phyloP scores from a whole-genome alignment of 1,140 invertebrate genomes.

The Lepidotrigona ventralis region DNA sequence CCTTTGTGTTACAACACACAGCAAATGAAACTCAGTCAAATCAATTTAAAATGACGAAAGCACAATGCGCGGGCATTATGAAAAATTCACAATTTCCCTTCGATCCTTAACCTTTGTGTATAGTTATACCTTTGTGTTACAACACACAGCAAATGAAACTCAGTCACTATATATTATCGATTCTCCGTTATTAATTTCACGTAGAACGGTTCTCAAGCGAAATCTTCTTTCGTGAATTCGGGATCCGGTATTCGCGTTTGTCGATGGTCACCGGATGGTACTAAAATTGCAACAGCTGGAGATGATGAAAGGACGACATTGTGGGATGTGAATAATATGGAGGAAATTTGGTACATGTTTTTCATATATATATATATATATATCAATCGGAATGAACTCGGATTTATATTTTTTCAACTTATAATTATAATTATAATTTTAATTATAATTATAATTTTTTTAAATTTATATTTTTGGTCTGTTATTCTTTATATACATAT shows the following conservation, averaged over 20 bases:
- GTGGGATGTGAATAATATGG: constrained; percentile 83
- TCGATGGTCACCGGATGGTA: constrained; percentile 84
- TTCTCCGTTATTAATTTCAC: constrained; percentile 4
- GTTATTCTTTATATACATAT: not conserved
- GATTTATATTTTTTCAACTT: too few species aligned
- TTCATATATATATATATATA: not conserved
- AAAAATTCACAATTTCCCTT: not conserved
- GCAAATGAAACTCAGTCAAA: not conserved
- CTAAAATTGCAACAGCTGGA: constrained; percentile 84
- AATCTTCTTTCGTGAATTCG: constrained; percentile 78
- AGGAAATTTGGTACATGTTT: constrained; percentile 79
- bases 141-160: not conserved
- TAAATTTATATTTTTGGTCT: not conserved
- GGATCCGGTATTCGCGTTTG: constrained; percentile 80
- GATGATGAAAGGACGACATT: constrained; percentile 87
- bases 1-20: not conserved
- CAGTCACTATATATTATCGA: not conserved
- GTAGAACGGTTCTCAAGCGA: constrained; percentile 78
- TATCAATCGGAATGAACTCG: too few species aligned
- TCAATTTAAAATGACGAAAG: not conserved
- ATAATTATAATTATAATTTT: too few species aligned
- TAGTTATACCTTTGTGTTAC: not conserved
- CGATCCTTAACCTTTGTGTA: not conserved
- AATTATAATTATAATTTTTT: too few species aligned
- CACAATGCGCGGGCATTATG: not conserved